Evolutionary conservation across 2,797 vertebrate genomes (phyloP).

Genomic region (Margarornis squamiger): DNA sequence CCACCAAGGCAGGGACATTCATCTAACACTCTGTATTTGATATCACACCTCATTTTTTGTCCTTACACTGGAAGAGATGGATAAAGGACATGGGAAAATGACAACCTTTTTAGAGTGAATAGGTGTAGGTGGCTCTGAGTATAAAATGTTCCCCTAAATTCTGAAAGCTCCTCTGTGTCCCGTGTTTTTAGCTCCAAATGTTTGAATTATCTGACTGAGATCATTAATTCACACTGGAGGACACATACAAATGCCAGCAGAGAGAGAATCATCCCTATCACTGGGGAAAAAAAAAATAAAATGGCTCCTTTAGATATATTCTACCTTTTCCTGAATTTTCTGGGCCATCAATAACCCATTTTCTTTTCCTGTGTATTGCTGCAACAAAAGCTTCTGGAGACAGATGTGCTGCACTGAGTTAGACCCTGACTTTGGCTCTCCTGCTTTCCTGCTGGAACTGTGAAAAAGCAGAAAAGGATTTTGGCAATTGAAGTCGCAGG

Average conservation of each 20-base stretch:
- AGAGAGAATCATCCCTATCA: not conserved
- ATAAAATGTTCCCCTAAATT: not conserved
- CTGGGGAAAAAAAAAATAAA: no score
- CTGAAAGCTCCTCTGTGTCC: not conserved
- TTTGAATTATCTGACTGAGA: not conserved
- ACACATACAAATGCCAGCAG: not conserved
- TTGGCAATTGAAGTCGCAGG: not conserved
- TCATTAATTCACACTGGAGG: not conserved
- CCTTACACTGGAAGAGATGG: not conserved
- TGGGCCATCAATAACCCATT: not conserved
- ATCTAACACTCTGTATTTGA: not conserved
- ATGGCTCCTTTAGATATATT: not conserved
- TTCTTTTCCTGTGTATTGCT: not conserved
- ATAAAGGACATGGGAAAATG: not conserved
- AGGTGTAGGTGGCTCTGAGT: not conserved
- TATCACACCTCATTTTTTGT: not conserved
- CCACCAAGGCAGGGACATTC: fast-evolving
- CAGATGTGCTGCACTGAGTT: not conserved
- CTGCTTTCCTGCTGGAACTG: not conserved
- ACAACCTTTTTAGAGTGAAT: not conserved
- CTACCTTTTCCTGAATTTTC: not conserved
- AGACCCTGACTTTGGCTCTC: not conserved
- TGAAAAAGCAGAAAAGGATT: not conserved
- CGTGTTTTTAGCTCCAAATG: not conserved
- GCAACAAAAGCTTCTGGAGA: not conserved